These are phyloP conservation scores for Pseudomyrmex concolor DNA, from an alignment of 1,140 invertebrate species.

Conservation along the genomic window DNA sequence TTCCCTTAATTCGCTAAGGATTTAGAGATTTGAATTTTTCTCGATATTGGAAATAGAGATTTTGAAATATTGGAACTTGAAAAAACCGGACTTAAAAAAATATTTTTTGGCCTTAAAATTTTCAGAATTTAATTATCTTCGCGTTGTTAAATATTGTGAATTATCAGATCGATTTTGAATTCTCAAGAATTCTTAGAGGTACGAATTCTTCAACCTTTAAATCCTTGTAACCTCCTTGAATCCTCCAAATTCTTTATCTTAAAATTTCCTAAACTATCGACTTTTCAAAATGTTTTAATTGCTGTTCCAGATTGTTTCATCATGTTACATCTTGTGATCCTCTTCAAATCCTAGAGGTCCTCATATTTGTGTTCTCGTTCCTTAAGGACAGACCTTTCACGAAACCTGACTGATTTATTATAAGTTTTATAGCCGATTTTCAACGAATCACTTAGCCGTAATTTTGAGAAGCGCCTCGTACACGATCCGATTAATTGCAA, in stretches of 20 bases:
- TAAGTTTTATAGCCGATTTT: slow-evolving; percentile 78
- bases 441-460: slow-evolving; percentile 69
- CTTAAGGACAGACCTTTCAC: slow-evolving; percentile 63
- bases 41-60: not conserved
- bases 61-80: not conserved
- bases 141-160: not conserved
- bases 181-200: not conserved
- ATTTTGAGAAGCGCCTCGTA: slow-evolving; percentile 52
- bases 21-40: slow-evolving; percentile 13
- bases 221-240: not conserved
- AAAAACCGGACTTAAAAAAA: not conserved
- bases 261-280: not conserved
- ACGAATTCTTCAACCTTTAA: not conserved
- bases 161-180: not conserved
- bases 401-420: slow-evolving; percentile 77
- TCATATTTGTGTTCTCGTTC: slow-evolving; percentile 66
- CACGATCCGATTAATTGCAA: slow-evolving; percentile 40
- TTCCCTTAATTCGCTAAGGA: slow-evolving; percentile 5
- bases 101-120: not conserved
- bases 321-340: not conserved
- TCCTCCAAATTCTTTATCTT: not conserved
- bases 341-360: slow-evolving; percentile 8
- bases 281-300: not conserved
- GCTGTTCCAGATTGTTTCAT: not conserved
- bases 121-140: not conserved